phyloP scores from a whole-genome alignment of 1,140 invertebrate genomes.

The Trachymyrmex septentrionalis region DNA sequence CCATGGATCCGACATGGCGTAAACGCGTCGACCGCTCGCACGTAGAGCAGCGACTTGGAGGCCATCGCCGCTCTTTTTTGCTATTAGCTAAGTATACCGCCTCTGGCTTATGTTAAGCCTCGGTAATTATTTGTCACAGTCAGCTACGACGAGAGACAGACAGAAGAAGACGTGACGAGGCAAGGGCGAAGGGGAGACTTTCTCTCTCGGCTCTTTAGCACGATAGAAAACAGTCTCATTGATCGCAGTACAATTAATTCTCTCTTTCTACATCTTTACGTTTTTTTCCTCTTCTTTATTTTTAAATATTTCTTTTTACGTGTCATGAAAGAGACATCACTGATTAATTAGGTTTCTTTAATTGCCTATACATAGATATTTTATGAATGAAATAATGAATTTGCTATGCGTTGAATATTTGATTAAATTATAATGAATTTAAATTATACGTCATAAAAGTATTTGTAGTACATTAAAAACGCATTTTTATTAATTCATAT shows the following conservation, averaged over 20 bases:
- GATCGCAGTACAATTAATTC: constrained; percentile 49
- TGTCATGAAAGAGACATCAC: not conserved
- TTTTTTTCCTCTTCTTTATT: constrained; percentile 5
- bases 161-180: constrained; percentile 53
- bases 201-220: constrained; percentile 13
- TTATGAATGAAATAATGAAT: constrained; percentile 12
- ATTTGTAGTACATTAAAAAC: not conserved
- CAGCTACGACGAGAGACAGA: constrained; percentile 72
- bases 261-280: not conserved
- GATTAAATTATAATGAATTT: not conserved
- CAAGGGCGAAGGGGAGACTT: constrained; percentile 16
- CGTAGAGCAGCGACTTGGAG: constrained; percentile 44
- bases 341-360: not conserved
- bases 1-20: constrained; percentile 6
- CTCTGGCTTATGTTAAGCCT: constrained; percentile 84
- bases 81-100: constrained; percentile 84
- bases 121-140: constrained; percentile 84
- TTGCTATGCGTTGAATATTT: not conserved
- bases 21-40: constrained; percentile 42
- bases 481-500: not conserved
- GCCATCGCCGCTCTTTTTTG: constrained; percentile 77
- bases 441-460: not conserved
- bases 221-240: constrained; percentile 36
- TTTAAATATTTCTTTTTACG: not conserved
- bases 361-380: not conserved